Evolutionary conservation across 2,113 vertebrate species (phyloP).

Genomic region (Rhea americana): DNA sequence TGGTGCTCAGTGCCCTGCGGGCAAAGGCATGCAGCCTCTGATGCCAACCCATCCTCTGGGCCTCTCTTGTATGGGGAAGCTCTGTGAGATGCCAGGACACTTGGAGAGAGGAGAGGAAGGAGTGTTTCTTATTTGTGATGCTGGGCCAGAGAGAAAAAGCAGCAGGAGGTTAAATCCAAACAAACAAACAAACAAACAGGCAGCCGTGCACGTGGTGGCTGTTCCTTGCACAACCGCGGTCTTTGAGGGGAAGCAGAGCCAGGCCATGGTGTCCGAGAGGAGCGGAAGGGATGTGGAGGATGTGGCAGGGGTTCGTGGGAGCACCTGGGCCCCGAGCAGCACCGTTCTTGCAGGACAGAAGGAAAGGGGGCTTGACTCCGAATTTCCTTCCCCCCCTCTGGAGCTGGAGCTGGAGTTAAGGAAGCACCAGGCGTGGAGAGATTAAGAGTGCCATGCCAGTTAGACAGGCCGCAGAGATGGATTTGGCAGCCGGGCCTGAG

Average conservation of each 20-base stretch:
- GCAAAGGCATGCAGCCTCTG: not conserved
- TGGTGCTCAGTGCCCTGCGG: fast-evolving
- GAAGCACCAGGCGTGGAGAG: not conserved
- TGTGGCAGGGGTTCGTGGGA: not conserved
- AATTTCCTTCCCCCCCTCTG: not conserved
- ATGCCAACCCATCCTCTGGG: not conserved
- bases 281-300: not conserved
- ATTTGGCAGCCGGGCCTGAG: not conserved
- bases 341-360: not conserved
- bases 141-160: not conserved
- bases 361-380: not conserved
- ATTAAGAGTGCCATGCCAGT: constrained; percentile 46
- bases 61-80: fast-evolving
- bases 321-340: fast-evolving
- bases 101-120: not conserved
- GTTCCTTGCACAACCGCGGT: not conserved
- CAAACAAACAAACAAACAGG: not conserved
- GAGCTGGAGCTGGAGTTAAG: not conserved
- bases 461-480: constrained; percentile 16
- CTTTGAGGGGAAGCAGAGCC: not conserved
- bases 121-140: not conserved
- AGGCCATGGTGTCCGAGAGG: fast-evolving
- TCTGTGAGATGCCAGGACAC: constrained; percentile 33
- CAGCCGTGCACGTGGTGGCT: fast-evolving
- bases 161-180: not conserved